Conservation (phyloP, 1,140 invertebrate species). For the Drosophila baimaii region DNA sequence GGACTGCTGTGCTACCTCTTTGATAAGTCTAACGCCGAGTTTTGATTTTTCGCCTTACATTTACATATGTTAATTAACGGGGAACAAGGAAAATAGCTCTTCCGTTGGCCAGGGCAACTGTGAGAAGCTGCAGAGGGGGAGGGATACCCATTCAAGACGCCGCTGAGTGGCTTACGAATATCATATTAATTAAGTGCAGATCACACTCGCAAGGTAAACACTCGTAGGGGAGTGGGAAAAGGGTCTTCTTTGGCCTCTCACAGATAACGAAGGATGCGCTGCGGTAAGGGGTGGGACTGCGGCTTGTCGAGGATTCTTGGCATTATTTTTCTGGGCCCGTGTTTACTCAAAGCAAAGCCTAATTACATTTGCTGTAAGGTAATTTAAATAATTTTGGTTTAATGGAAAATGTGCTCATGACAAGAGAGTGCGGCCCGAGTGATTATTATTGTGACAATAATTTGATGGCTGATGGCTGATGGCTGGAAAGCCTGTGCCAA, state of each 20-base stretch:
- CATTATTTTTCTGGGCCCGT: conserved; percentile 26
- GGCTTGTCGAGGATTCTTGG: conserved; percentile 37
- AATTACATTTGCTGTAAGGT: conserved; percentile 38
- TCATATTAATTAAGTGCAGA: conserved; percentile 65
- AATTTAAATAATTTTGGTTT: conserved; percentile 27
- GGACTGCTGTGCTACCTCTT: conserved; percentile 11
- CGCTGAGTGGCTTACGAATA: conserved; percentile 55
- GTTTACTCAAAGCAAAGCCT: conserved; percentile 34
- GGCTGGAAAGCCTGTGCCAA: neutral
- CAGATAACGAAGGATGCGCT: conserved; percentile 47
- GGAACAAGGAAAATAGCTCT: conserved; percentile 53
- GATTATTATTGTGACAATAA: conserved; percentile 31
- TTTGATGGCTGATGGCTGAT: conserved; percentile 28
- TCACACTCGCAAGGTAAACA: conserved; percentile 55
- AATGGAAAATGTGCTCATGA: conserved; percentile 26
- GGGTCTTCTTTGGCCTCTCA: conserved; percentile 29
- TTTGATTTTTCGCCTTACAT: conserved; percentile 80
- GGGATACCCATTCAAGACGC: conserved; percentile 24
- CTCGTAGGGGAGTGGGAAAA: neutral
- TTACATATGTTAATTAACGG: conserved; percentile 77
- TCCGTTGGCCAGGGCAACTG: conserved; percentile 50
- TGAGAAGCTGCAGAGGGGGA: too few relatives aligned
- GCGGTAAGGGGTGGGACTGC: conserved; percentile 25
- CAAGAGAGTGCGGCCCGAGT: neutral
- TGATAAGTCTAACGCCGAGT: conserved; percentile 30